Percentiles rank a stretch among this genome's conserved stretches.
phyloP scores from a whole-genome alignment of 2,888 invertebrate species.

The Calameuta idolon region DNA sequence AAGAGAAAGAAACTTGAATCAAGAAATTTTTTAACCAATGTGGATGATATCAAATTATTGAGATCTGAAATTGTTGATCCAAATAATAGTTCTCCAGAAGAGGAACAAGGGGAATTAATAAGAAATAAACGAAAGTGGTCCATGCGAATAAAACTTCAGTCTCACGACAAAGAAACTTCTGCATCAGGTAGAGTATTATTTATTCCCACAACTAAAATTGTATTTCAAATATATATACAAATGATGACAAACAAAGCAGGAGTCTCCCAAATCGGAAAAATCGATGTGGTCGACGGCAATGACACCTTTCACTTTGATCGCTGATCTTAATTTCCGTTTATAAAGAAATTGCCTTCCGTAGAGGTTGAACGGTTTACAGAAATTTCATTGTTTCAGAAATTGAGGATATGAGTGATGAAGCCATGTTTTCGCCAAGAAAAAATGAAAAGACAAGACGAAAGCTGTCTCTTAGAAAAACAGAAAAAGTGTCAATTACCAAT shows the following conservation, averaged over 20 bases:
- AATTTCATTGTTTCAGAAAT: constrained; percentile 31
- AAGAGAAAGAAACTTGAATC: constrained; percentile 21
- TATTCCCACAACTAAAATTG: background rate
- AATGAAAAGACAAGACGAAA: constrained; percentile 18
- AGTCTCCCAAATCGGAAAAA: constrained; percentile 37
- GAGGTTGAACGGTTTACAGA: constrained; percentile 15
- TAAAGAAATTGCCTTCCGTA: constrained; percentile 2
- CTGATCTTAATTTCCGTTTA: constrained; percentile 43
- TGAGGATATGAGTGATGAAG: constrained; percentile 27
- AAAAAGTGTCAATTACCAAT: background rate
- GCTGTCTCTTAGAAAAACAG: constrained; percentile 15
- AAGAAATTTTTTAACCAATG: constrained; percentile 23
- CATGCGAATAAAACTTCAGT: constrained; percentile 50
- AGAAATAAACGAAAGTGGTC: constrained; percentile 51
- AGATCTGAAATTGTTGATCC: constrained; percentile 35
- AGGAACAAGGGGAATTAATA: constrained; percentile 16
- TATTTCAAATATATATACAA: background rate
- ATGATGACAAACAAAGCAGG: constrained; percentile 38
- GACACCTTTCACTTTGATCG: constrained; percentile 62
- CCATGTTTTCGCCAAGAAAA: constrained; percentile 37
- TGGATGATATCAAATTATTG: constrained; percentile 37
- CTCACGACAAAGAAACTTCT: constrained; percentile 24
- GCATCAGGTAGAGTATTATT: constrained; percentile 28
- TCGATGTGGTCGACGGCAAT: constrained; percentile 45
- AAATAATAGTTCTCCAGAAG: constrained; percentile 10